Conservation (phyloP, 1,140 invertebrate genomes). For the Trypoxylus dichotomus region DNA sequence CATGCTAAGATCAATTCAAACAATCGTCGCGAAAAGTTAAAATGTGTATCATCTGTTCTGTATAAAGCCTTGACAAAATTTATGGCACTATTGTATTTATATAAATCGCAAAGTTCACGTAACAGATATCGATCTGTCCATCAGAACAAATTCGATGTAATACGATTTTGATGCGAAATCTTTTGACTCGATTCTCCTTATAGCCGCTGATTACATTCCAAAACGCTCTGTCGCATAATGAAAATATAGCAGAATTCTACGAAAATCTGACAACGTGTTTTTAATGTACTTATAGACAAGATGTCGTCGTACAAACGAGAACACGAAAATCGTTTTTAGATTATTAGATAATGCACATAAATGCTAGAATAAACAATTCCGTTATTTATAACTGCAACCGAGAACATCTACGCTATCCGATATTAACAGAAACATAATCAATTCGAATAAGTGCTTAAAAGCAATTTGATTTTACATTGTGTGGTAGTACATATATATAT, state of each 20-base stretch:
- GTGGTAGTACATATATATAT: no score
- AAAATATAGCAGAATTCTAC: no score
- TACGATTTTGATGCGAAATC: no score
- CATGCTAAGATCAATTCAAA: no score
- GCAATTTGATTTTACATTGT: background rate
- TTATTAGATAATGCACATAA: conserved; percentile 9
- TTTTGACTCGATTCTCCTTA: background rate
- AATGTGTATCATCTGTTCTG: no score
- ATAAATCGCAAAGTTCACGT: no score
- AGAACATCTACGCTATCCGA: background rate
- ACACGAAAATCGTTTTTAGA: conserved; percentile 6
- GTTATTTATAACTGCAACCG: background rate
- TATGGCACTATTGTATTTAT: no score
- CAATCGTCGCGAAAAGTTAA: no score
- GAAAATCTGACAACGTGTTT: no score
- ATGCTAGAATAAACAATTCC: background rate
- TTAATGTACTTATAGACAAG: conserved; percentile 13
- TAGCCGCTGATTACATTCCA: background rate
- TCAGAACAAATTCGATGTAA: no score
- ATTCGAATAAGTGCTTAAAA: background rate
- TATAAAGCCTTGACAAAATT: no score
- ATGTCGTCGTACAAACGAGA: background rate
- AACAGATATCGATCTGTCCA: no score
- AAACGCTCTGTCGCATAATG: background rate
- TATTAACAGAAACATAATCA: background rate